Percentiles rank a stretch among this genome's conserved stretches.
These are phyloP conservation scores for Atopsyche davidsoni DNA, from an alignment of 1,140 invertebrate genomes.

Conservation along the genomic window DNA sequence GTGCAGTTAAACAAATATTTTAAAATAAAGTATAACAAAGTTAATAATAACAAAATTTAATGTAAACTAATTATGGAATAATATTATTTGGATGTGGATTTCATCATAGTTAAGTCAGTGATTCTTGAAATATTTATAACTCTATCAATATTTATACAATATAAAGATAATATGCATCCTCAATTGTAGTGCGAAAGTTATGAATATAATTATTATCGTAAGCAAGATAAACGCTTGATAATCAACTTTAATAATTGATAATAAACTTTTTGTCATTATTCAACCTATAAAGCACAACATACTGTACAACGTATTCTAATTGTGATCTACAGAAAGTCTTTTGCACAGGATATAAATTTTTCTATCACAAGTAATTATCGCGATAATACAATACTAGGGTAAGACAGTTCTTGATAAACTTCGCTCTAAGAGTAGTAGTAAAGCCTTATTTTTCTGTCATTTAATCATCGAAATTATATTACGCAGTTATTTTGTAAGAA, in stretches of 20 bases:
- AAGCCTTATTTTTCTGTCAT: constrained; percentile 27
- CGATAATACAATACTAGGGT: constrained; percentile 1
- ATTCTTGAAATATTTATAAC: constrained; percentile 4
- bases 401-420: constrained; percentile 11
- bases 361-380: constrained; percentile 23
- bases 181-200: constrained; percentile 19
- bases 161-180: constrained; percentile 12
- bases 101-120: constrained; percentile 13
- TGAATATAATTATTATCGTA: constrained; percentile 9
- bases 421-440: constrained; percentile 26
- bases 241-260: constrained; percentile 24
- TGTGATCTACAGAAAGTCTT: constrained; percentile 29
- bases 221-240: constrained; percentile 28
- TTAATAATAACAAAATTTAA: constrained; percentile 13
- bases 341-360: constrained; percentile 26
- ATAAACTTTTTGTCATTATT: constrained; percentile 22
- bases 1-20: constrained; percentile 14
- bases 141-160: constrained; percentile 3
- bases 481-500: constrained; percentile 1
- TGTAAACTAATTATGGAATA: constrained; percentile 7
- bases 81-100: constrained; percentile 8
- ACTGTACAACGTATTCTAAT: constrained; percentile 30
- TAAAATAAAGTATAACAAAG: constrained; percentile 12
- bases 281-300: constrained; percentile 26
- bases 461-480: constrained; percentile 4